Base-by-base conservation (phyloP, 2,888 invertebrate genomes). In the Tipula lateralis region DNA sequence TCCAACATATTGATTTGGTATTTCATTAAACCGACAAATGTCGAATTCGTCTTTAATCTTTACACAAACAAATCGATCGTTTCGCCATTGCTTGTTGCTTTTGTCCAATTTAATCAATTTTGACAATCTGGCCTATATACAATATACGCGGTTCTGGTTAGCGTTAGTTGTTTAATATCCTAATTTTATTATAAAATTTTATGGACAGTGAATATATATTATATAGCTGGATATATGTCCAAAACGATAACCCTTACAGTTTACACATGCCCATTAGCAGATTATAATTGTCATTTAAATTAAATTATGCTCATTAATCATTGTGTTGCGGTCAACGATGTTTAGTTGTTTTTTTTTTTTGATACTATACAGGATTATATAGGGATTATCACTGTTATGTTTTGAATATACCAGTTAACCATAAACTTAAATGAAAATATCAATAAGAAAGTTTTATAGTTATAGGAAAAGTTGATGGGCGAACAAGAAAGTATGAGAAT, bases 91-190 rank as follows among this genome's bases (percentile, higher is more conserved):
- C 66, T 66, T 66, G 66, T 66, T 24, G 66, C 24, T 66, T 66
- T n/a, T n/a, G n/a, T n/a, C n/a, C n/a, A n/a, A 66, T 66, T 66
- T 66, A 66, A 66, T 66, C 66, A 66, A 66, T 24, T 66, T 66
- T 19, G 19, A 12, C 24, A 66, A 66, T 66, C 66, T 66, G 66
- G 24, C 66, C 66, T 66, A 66, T 66, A 66, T 66, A 66, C 9
- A n/a, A n/a, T n/a, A n/a, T n/a, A n/a, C n/a, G n/a, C n/a, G n/a
- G n/a, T n/a, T n/a, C n/a, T n/a, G n/a, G n/a, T n/a, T n/a, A n/a
- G n/a, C n/a, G n/a, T n/a, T n/a, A n/a, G n/a, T n/a, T n/a, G n/a
- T n/a, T n/a, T n/a, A 7, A 9, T 24, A 66, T 19, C 66, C 24
- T 66, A 19, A 66, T 24, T 66, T 66, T 66, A 66, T 66, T 66